These are phyloP conservation scores for Dyspetes luteomarginatus DNA, from an alignment of 2,888 invertebrate species.

Conservation along the genomic window DNA sequence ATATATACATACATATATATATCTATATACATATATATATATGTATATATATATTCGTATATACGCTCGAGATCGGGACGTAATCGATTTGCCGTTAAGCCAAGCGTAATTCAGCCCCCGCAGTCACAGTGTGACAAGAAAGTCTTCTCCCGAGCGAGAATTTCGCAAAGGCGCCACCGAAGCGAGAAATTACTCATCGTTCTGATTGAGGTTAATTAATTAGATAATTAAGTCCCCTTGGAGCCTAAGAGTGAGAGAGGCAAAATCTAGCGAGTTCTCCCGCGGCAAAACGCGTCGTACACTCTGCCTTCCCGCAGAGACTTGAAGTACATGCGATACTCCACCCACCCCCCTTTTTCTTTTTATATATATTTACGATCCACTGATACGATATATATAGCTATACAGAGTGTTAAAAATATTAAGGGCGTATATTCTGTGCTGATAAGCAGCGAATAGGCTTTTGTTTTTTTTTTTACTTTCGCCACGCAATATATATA, in stretches of 20 bases:
- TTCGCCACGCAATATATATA: too few species aligned
- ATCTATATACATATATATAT: neutral
- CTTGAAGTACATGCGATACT: slow-evolving; percentile 32
- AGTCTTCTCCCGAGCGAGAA: slow-evolving; percentile 74
- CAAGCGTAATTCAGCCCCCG: slow-evolving; percentile 81
- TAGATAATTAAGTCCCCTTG: slow-evolving; percentile 82
- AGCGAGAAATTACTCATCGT: slow-evolving; percentile 84
- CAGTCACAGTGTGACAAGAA: slow-evolving; percentile 82
- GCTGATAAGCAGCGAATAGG: too few species aligned
- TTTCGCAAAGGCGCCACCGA: slow-evolving; percentile 82
- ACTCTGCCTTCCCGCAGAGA: slow-evolving; percentile 58
- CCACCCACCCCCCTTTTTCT: slow-evolving; percentile 21
- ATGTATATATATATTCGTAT: slow-evolving; percentile 5
- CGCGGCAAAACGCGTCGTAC: slow-evolving; percentile 52
- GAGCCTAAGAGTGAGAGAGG: slow-evolving; percentile 67
- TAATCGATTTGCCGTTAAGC: slow-evolving; percentile 83
- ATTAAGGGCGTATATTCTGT: too few species aligned
- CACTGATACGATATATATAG: neutral
- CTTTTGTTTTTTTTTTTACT: too few species aligned
- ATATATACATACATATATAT: neutral
- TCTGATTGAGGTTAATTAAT: slow-evolving; percentile 84
- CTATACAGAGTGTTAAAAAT: too few species aligned
- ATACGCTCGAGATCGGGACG: slow-evolving; percentile 72
- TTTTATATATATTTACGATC: slow-evolving; percentile 4
- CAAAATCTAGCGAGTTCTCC: slow-evolving; percentile 60